Percentiles rank a stretch among this genome's conserved stretches.
Evolutionary conservation across 2,888 invertebrate species (phyloP).

Genomic region (Sinelater perroti): DNA sequence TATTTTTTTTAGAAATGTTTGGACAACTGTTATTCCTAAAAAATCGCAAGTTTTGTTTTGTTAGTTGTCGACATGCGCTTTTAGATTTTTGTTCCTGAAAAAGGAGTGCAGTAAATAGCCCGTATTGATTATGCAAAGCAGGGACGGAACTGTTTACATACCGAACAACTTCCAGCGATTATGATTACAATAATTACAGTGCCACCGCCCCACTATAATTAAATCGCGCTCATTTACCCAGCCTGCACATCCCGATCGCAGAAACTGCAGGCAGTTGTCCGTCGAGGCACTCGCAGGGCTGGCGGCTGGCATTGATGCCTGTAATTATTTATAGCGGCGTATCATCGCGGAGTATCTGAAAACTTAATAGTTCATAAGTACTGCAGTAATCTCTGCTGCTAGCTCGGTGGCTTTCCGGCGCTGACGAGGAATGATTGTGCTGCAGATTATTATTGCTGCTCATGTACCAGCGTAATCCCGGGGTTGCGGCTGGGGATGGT

Average conservation of each 20-base stretch:
- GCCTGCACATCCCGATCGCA: neutral
- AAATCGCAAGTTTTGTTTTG: too few species aligned
- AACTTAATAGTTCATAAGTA: constrained; percentile 42
- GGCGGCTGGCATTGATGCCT: constrained; percentile 11
- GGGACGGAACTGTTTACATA: too few species aligned
- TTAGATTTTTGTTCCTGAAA: too few species aligned
- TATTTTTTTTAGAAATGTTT: too few species aligned
- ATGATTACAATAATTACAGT: neutral
- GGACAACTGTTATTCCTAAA: too few species aligned
- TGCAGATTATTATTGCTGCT: constrained; percentile 43
- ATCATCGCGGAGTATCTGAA: constrained; percentile 34
- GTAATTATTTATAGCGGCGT: constrained; percentile 30
- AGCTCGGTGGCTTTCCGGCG: constrained; percentile 22
- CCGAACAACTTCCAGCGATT: neutral
- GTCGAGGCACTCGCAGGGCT: constrained; percentile 7
- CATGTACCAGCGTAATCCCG: constrained; percentile 36
- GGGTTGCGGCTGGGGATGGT: constrained; percentile 30
- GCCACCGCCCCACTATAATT: too few species aligned
- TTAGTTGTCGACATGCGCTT: too few species aligned
- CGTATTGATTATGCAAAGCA: too few species aligned
- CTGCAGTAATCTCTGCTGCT: constrained; percentile 35
- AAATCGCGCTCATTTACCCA: constrained; percentile 10
- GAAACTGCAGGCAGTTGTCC: constrained; percentile 10
- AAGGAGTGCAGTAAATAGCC: too few species aligned
- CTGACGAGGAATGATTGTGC: constrained; percentile 43